phyloP scores from a whole-genome alignment of 2,113 vertebrate species.

The Irena cyanogastra region DNA sequence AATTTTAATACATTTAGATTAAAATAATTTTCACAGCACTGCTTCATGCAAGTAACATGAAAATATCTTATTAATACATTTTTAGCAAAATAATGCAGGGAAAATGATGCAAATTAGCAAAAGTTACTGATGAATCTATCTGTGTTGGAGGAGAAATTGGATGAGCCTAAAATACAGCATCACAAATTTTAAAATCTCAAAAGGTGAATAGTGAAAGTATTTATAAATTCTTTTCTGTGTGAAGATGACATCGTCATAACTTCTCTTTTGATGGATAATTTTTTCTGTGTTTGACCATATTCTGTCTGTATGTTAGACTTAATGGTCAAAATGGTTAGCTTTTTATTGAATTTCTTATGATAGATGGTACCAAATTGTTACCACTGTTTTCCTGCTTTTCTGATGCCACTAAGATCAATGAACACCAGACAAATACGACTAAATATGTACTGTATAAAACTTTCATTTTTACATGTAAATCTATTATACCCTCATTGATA shows the following conservation, averaged over 20 bases:
- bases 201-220: neutral
- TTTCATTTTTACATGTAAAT: neutral
- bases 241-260: neutral
- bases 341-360: neutral
- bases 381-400: neutral
- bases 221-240: neutral
- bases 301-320: neutral
- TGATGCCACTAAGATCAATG: neutral
- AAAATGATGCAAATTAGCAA: neutral
- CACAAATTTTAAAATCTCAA: neutral
- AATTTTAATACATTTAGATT: neutral
- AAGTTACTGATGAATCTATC: neutral
- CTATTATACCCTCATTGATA: neutral
- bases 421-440: neutral
- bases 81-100: neutral
- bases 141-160: neutral
- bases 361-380: neutral
- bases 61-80: neutral
- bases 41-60: neutral
- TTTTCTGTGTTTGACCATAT: neutral
- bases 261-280: neutral
- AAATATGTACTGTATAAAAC: neutral
- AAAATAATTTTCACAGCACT: neutral
- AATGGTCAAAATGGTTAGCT: neutral
- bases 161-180: neutral